Percentiles rank a stretch among this genome's conserved stretches.
Conservation (phyloP, 2,888 invertebrate species). For the Apodemia duryi region DNA sequence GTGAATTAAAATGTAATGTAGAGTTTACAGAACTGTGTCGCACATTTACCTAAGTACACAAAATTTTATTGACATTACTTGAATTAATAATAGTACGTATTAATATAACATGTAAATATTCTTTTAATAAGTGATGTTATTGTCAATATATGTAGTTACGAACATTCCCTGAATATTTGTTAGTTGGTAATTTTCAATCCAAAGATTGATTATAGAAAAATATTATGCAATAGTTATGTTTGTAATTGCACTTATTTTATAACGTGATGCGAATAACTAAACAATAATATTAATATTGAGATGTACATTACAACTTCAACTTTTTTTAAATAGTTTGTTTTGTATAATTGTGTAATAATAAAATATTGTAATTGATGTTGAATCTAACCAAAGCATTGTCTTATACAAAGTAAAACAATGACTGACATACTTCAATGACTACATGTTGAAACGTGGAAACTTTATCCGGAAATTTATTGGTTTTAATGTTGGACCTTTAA, state of each 20-base stretch:
- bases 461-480: too few relatives aligned
- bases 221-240: constrained; percentile 33
- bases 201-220: constrained; percentile 55
- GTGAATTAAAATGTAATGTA: constrained; percentile 47
- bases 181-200: constrained; percentile 55
- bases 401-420: too few relatives aligned
- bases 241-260: constrained; percentile 30
- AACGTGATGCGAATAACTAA: constrained; percentile 21
- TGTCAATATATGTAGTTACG: constrained; percentile 39
- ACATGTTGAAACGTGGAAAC: too few relatives aligned
- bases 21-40: constrained; percentile 46
- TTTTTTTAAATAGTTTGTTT: too few relatives aligned
- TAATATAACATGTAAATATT: constrained; percentile 24
- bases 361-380: too few relatives aligned
- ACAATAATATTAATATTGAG: too few relatives aligned
- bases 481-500: too few relatives aligned
- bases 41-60: constrained; percentile 39
- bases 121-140: constrained; percentile 29
- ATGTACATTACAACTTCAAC: too few relatives aligned
- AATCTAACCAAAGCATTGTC: too few relatives aligned
- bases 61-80: constrained; percentile 24
- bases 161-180: constrained; percentile 57
- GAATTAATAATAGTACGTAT: constrained; percentile 7
- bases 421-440: too few relatives aligned
- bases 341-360: too few relatives aligned